These are phyloP conservation scores for Drosophila bifasciata DNA, from an alignment of 1,140 invertebrate species.

Conservation along the genomic window DNA sequence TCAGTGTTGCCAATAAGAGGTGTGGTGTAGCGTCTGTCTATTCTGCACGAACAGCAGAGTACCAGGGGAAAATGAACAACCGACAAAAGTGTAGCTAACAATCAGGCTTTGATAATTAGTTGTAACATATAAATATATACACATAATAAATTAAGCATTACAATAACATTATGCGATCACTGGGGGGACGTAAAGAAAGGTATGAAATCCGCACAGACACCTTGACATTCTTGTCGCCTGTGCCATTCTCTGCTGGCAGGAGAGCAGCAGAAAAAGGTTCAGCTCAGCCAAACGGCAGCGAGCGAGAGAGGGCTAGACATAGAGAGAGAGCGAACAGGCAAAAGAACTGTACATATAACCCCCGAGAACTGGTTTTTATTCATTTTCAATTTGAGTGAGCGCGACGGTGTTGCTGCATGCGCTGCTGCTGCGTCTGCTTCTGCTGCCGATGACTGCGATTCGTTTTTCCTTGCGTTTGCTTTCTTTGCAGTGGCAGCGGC, in stretches of 20 bases:
- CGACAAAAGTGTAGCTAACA: too few species aligned
- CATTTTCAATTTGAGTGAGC: constrained; percentile 61
- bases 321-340: constrained; percentile 5
- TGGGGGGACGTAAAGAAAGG: not conserved
- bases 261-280: too few species aligned
- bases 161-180: not conserved
- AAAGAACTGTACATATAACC: constrained; percentile 67
- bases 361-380: constrained; percentile 69
- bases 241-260: not conserved
- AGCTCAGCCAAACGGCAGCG: constrained; percentile 5
- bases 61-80: too few species aligned
- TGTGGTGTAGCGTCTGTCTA: too few species aligned
- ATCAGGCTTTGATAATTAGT: too few species aligned
- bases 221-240: constrained; percentile 38
- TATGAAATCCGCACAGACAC: not conserved
- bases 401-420: constrained; percentile 38
- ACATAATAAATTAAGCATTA: constrained; percentile 4
- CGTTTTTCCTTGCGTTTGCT: constrained; percentile 33
- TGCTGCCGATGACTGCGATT: constrained; percentile 40
- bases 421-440: not conserved
- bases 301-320: constrained; percentile 2
- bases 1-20: too few species aligned
- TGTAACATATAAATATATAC: constrained; percentile 3
- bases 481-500: constrained; percentile 7
- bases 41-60: too few species aligned